Evolutionary conservation across 2,113 vertebrate species (phyloP), one percentile per base, ranked within the genome.

Genomic region (Pardalotus punctatus): DNA sequence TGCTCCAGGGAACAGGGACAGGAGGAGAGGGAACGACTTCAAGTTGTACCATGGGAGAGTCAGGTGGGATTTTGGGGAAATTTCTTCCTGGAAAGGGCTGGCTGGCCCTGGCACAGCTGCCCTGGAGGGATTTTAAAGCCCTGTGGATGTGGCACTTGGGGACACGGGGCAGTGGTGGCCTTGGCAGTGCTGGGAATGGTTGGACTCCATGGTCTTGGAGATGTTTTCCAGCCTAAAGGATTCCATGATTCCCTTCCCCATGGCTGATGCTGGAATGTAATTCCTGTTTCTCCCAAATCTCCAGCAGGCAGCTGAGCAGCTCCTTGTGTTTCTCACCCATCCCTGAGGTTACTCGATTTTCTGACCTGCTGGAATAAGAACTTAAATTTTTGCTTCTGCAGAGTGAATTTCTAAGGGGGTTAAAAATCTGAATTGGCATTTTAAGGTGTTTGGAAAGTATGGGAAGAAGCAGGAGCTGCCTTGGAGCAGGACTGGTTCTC

Each of bases 231-330:
- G 1, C 33, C 58, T 23, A 4, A 27, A 50, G 11, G 9, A 28
- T 50, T 57, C 31, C 6, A 0, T 16, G 22, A 6, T 42, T 57
- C 50, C 33, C 42, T 17, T 43, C 12, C 9, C 25, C 0, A 0
- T 54, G 3, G 0, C 4, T 25, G 28, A 0, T 48, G 57, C 33
- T 66, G 38, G 11, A 27, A 36, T 24, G 6, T 1, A 3, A 0
- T 16, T 42, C 25, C n/a, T 16, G 9, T 33, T 77, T 12, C 15
- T 84, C 47, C 28, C 51, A 54, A 3, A 56, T 5, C 69, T 48
- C 11, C 16, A 56, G 40, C 43, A 36, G 74, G 51, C 51, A 22
- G 25, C 28, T 61, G 47, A 28, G 24, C 70, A 74, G 50, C 78
- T 56, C 54, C 47, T 10, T 1, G 53, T 20, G 28, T 11, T 77